Base-by-base conservation (phyloP, 2,113 vertebrate species). In the Lepus europaeus region DNA sequence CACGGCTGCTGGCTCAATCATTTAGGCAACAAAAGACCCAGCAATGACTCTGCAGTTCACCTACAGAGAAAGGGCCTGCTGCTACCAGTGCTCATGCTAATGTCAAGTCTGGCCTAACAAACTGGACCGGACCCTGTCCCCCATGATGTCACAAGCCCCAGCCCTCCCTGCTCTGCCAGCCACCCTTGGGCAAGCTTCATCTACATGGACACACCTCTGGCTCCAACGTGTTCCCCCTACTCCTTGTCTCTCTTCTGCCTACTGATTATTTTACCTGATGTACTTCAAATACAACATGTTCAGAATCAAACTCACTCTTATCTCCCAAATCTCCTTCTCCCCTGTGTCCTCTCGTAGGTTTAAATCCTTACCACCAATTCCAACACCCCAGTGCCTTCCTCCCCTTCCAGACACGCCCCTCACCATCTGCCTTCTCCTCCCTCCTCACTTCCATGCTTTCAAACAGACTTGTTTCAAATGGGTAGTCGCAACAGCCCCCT, bases 291-390 rank as follows among this genome's bases (percentile, higher is more conserved):
- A 39, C 61, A 25, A n/a, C 36, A 51, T 9, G 64, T 80, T 63
- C 81, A 86, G 81, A 78, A 76, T n/a, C 14, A 86, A 72, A 92
- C 33, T 81, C 51, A 33, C 53, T 81, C 59, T 85, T 64, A 49
- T 29, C 45, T 89, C 73, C 36, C 68, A 19, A 68, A 66, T 78
- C n/a, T 49, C 56, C 63, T 84, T 49, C 70, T 88, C 36, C 29
- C 29, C 14, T 25, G 22, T 29, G 53, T 49, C 13, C 29, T 76
- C 14, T 14, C 74, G 77, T 5, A 56, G 45, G 83, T 53, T 83
- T 82, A 79, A 76, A 69, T 31, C 51, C 66, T 94, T 27, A 70
- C 49, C 29, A 74, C 59, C 85, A 79, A 69, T 53, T 56, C n/a
- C 20, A 94, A 79, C 45, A 4, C 59, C 9, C 51, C 23, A 69